Evolutionary conservation across 2,797 vertebrate species (phyloP), one percentile per base, ranked within the genome.

Genomic region (Etheostoma perlongum): DNA sequence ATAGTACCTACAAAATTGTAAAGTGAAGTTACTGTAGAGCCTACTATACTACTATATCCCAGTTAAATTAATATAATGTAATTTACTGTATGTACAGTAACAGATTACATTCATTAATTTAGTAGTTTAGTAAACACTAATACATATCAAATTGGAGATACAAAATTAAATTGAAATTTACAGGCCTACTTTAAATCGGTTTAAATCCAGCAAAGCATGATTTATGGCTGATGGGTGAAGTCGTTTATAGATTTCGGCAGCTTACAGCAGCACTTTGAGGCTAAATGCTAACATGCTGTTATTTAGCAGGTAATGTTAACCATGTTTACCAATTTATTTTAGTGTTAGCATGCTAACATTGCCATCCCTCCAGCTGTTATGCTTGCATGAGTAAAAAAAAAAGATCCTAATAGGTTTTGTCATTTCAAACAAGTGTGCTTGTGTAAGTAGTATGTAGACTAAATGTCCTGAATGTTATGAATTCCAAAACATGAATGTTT

Each of bases 331-430:
- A 13, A 11, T 49, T 49, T 54, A 36, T 18, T 48, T 47, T 47
- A n/a, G 23, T 72, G 25, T 55, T 36, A 16, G 63, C 13, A 30
- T 75, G 67, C 53, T 53, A 25, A 40, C 16, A 11, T 16, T 25
- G n/a, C 2, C 33, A 21, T 40, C 5, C n/a, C 33, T 42, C 23
- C 23, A 49, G 13, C n/a, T 2, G 14, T 48, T 25, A 5, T 48
- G 42, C 21, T 14, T 42, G 12, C 0, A 21, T 19, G 18, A n/a
- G 23, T 44, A 5, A 19, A 33, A 72, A 55, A 44, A 44, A 2
- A 33, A 23, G 12, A 46, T 21, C 4, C 9, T 14, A 14, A 40
- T 27, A 5, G 18, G 8, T 27, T n/a, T 40, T 25, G 6, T 6
- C 8, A 27, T 2, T 55, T 12, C 15, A 59, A 15, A 74, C 4